A percentile compares a stretch with the other conserved stretches of the same genome.
phyloP scores from a whole-genome alignment of 2,888 invertebrate genomes.

The Tachina lurida region DNA sequence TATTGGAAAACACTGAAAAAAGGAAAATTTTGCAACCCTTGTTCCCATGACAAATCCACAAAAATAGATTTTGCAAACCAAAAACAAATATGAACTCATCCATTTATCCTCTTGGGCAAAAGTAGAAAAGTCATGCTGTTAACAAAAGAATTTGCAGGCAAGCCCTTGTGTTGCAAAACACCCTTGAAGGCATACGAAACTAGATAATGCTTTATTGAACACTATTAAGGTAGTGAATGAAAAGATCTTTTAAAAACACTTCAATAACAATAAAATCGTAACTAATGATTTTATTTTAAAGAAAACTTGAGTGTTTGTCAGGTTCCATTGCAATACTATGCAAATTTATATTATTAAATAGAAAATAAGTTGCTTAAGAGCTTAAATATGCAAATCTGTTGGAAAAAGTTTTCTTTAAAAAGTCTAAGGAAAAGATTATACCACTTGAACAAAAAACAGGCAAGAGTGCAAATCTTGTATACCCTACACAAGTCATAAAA shows the following conservation, averaged over 20 bases:
- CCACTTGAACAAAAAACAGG: neutral
- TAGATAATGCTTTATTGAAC: neutral
- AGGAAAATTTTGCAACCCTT: neutral
- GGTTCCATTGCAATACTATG: conserved; percentile 47
- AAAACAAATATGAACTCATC: neutral
- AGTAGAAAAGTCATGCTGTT: conserved; percentile 41
- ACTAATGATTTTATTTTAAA: conserved; percentile 47
- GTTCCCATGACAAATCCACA: neutral
- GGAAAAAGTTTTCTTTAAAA: neutral
- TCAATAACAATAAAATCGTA: neutral
- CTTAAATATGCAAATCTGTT: conserved; percentile 58
- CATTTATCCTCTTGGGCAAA: conserved; percentile 4
- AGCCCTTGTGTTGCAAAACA: conserved; percentile 1
- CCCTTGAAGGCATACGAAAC: neutral
- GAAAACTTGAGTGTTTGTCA: neutral
- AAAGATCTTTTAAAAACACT: neutral
- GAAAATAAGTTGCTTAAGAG: conserved; percentile 44
- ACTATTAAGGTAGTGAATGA: conserved; percentile 17
- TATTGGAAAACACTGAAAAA: conserved; percentile 29
- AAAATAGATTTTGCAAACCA: conserved; percentile 27
- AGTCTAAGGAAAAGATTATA: neutral
- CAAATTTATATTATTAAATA: neutral
- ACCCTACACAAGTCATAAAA: no score
- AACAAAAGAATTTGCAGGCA: conserved; percentile 20
- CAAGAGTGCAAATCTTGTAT: no score